Conservation (phyloP, 2,113 vertebrate genomes). For the Meriones unguiculatus region DNA sequence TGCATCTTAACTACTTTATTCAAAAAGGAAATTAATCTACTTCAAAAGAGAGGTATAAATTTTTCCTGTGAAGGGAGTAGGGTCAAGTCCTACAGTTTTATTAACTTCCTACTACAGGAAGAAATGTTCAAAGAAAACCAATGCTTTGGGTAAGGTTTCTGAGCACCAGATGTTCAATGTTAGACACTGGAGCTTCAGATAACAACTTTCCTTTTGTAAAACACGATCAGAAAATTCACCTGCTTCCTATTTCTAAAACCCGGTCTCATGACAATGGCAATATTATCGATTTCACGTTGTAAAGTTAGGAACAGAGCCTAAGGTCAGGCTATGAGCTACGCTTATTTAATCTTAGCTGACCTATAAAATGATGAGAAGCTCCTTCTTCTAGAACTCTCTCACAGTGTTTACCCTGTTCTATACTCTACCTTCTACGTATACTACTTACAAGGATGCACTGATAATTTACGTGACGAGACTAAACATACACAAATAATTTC, state of each 20-base stretch:
- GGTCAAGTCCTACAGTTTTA: constrained; percentile 67
- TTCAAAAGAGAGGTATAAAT: constrained; percentile 72
- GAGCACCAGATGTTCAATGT: constrained; percentile 60
- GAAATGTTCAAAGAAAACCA: constrained; percentile 70
- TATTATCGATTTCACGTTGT: constrained; percentile 40
- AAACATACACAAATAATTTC: constrained; percentile 48
- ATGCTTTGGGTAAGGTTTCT: constrained; percentile 60
- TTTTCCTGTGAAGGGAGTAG: constrained; percentile 47
- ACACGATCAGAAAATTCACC: constrained; percentile 48
- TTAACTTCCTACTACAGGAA: constrained; percentile 71
- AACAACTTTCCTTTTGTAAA: constrained; percentile 67
- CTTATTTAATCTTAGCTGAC: constrained; percentile 4
- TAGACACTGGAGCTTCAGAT: constrained; percentile 24
- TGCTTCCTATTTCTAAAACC: constrained; percentile 61
- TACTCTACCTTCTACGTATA: not conserved
- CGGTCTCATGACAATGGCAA: not conserved
- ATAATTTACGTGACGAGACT: not conserved
- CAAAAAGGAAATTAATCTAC: constrained; percentile 59
- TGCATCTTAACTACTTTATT: constrained; percentile 55
- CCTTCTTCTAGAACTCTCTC: not conserved
- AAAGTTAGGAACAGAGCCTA: not conserved
- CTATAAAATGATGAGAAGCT: constrained; percentile 28
- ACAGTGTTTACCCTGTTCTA: not conserved
- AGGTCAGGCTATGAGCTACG: not conserved
- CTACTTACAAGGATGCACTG: not conserved